These are phyloP conservation scores for Tenthredo scrophulariae DNA, from an alignment of 2,888 invertebrate species.

Conservation along the genomic window DNA sequence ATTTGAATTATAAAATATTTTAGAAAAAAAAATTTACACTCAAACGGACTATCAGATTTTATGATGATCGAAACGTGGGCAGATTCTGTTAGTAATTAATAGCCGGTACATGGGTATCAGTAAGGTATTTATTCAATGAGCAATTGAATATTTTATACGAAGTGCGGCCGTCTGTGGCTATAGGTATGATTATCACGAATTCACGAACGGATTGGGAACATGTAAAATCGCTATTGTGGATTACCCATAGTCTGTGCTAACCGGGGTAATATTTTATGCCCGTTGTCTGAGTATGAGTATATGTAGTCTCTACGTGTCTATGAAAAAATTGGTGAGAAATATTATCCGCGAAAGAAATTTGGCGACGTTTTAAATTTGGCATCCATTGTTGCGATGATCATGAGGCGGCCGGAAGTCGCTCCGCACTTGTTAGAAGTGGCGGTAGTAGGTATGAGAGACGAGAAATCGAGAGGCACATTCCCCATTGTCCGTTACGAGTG, in stretches of 20 bases:
- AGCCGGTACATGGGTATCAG: not conserved
- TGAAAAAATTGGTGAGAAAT: not conserved
- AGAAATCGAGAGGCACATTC: not conserved
- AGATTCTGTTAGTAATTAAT: conserved; percentile 1
- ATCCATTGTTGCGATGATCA: conserved; percentile 70
- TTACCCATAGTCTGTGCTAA: not conserved
- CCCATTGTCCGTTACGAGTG: conserved; percentile 5
- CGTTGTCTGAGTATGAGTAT: not conserved
- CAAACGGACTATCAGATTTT: conserved; percentile 4
- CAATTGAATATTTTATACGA: conserved; percentile 36
- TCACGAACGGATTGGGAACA: not conserved
- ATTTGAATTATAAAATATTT: too few relatives aligned
- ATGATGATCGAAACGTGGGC: not conserved
- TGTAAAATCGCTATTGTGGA: conserved; percentile 6
- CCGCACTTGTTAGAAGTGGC: conserved; percentile 72
- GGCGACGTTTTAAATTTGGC: conserved; percentile 69
- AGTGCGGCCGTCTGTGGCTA: not conserved
- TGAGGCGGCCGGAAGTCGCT: conserved; percentile 72
- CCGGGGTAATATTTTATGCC: not conserved
- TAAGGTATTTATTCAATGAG: conserved; percentile 36
- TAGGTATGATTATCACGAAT: not conserved
- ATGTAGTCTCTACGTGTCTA: not conserved
- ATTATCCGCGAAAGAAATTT: not conserved
- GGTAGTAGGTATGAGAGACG: not conserved
- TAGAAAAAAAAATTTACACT: too few relatives aligned